A percentile compares a stretch with the other conserved stretches of the same genome.
Conservation (phyloP, 2,888 invertebrate genomes). For the Acleris laterana region DNA sequence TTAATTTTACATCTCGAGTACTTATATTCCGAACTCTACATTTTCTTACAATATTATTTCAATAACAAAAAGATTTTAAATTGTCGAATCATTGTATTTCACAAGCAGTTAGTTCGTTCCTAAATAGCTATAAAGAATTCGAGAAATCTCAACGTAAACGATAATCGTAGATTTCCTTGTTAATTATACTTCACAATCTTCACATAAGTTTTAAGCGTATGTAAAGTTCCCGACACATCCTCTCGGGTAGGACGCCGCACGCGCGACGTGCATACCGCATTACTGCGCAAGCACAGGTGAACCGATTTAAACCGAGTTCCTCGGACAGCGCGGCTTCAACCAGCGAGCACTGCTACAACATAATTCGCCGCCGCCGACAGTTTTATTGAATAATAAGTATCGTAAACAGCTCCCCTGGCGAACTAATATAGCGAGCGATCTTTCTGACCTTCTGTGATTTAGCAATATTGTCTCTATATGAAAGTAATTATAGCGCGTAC, state of each 20-base stretch:
- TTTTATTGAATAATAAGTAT: slow-evolving; percentile 71
- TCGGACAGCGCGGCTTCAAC: slow-evolving; percentile 40
- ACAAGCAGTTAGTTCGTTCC: too few relatives aligned
- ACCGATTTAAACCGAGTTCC: slow-evolving; percentile 30
- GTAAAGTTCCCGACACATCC: slow-evolving; percentile 10
- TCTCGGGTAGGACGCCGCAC: background rate
- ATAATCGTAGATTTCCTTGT: too few relatives aligned
- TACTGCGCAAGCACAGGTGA: slow-evolving; percentile 21
- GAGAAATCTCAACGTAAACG: too few relatives aligned
- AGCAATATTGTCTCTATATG: slow-evolving; percentile 65
- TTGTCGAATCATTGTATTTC: too few relatives aligned
- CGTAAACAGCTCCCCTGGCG: slow-evolving; percentile 60
- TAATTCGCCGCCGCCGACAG: slow-evolving; percentile 56
- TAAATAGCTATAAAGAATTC: too few relatives aligned
- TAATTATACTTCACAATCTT: too few relatives aligned
- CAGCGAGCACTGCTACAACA: slow-evolving; percentile 45
- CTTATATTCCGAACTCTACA: too few relatives aligned
- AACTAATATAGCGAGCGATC: slow-evolving; percentile 49
- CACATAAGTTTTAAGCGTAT: background rate
- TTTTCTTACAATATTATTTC: too few relatives aligned
- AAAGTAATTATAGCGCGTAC: slow-evolving; percentile 62
- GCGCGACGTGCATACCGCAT: slow-evolving; percentile 7
- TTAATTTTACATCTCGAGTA: too few relatives aligned
- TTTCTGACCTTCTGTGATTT: slow-evolving; percentile 62
- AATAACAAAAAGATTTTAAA: too few relatives aligned